A percentile compares a stretch with the other conserved stretches of the same genome.
phyloP scores from a whole-genome alignment of 2,113 vertebrate species.

The Siniperca chuatsi region DNA sequence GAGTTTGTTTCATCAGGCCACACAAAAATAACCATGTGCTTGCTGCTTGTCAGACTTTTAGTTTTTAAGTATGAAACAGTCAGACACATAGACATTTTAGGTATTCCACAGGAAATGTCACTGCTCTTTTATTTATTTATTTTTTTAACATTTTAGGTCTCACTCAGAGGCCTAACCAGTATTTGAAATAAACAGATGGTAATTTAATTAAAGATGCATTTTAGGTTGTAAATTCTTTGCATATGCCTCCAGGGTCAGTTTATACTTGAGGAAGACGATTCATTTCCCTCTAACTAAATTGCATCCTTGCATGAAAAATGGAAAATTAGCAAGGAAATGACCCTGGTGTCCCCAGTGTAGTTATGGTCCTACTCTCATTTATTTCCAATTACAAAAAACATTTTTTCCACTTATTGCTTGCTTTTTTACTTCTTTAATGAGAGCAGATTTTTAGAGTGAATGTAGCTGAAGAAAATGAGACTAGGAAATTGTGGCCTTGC shows the following conservation, averaged over 20 bases:
- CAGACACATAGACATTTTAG: neutral
- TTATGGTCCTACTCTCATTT: neutral
- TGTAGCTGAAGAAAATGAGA: neutral
- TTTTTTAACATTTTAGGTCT: fast-evolving
- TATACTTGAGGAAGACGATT: neutral
- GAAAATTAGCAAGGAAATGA: conserved; percentile 50
- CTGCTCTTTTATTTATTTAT: neutral
- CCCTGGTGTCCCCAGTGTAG: neutral
- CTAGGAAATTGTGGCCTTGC: neutral
- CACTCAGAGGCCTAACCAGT: neutral
- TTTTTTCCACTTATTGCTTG: neutral
- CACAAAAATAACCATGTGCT: conserved; percentile 27
- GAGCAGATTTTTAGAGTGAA: neutral
- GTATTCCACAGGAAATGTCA: neutral
- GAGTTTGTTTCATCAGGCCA: conserved; percentile 65
- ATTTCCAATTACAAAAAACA: conserved; percentile 11
- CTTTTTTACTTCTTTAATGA: conserved; percentile 12
- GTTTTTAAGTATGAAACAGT: conserved; percentile 4
- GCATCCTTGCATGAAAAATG: conserved; percentile 48
- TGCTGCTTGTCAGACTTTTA: neutral
- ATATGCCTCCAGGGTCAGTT: conserved; percentile 24
- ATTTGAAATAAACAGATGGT: conserved; percentile 29
- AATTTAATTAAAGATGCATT: conserved; percentile 21
- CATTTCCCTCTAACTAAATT: conserved; percentile 40
- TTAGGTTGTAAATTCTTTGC: conserved; percentile 3